Conservation (phyloP, 2,888 invertebrate species). For the Pseudococcus longispinus region DNA sequence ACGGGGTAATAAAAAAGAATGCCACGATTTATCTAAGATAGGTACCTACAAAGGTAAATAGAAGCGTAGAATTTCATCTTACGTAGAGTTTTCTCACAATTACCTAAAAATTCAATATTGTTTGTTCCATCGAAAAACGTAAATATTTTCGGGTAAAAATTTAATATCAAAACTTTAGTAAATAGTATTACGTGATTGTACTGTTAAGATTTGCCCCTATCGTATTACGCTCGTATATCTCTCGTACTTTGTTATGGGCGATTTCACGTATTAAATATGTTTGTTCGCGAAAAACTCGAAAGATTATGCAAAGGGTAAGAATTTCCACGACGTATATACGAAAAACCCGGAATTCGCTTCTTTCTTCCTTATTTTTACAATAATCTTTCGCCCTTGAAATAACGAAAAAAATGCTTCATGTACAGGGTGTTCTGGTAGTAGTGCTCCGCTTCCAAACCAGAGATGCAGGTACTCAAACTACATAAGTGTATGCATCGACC, state of each 20-base stretch:
- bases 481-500: too few relatives aligned
- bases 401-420: neutral
- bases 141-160: constrained; percentile 32
- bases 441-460: too few relatives aligned
- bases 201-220: neutral
- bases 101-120: constrained; percentile 17
- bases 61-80: neutral
- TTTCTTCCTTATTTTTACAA: constrained; percentile 1
- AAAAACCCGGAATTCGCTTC: neutral
- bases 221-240: neutral
- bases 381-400: neutral
- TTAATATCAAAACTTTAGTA: constrained; percentile 36
- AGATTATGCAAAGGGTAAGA: neutral
- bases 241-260: neutral
- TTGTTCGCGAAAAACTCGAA: neutral
- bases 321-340: neutral
- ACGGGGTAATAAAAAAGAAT: neutral
- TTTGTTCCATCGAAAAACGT: neutral
- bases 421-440: too few relatives aligned
- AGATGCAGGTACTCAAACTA: too few relatives aligned
- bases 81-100: neutral
- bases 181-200: constrained; percentile 35
- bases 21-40: too few relatives aligned
- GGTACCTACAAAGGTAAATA: neutral
- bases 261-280: constrained; percentile 9